Base-by-base conservation (phyloP, 2,888 invertebrate species). In the Limnephilus rhombicus region DNA sequence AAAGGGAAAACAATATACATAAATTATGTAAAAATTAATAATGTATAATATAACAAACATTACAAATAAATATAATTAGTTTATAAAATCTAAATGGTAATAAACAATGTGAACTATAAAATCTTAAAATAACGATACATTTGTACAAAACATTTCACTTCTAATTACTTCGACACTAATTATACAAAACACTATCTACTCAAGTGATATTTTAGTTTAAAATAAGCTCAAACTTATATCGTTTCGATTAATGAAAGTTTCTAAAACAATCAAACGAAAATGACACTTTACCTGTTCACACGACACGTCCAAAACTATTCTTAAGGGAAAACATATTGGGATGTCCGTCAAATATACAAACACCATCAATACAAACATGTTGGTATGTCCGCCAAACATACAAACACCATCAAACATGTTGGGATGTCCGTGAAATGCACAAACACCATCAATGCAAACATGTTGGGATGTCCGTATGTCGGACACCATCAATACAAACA, bases 11-110 rank as follows among this genome's bases (percentile, higher is more conserved):
- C 80, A 90, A 92, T 90, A 87, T 89, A 89, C 85, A 92, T 92
- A 92, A 80, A 91, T 82, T 93, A 92, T 92, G 90, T 92, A 92
- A 91, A 93, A 92, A 91, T 89, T 90, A 89, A 91, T 91, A 92
- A 91, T 89, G 88, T 92, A 93, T 92, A 88, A 91, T 92, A 92
- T 91, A 92, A 93, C 92, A 92, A 88, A 91, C 80, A 89, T 88
- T 91, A 93, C 80, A 92, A 92, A 90, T 93, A 92, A 93, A 91
- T 90, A 92, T 91, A 92, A 93, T 92, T 89, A 91, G 91, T 89
- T 92, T 91, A 90, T 92, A 92, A 93, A 93, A 93, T 92, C 91
- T 93, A 93, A 91, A 89, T 92, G 92, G 93, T 93, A 93, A 92
- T 93, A 92, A 93, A 93, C 93, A 92, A 91, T 92, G 89, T 93